Conservation (phyloP, 2,888 invertebrate genomes). For the Didymodactylos carnosus region DNA sequence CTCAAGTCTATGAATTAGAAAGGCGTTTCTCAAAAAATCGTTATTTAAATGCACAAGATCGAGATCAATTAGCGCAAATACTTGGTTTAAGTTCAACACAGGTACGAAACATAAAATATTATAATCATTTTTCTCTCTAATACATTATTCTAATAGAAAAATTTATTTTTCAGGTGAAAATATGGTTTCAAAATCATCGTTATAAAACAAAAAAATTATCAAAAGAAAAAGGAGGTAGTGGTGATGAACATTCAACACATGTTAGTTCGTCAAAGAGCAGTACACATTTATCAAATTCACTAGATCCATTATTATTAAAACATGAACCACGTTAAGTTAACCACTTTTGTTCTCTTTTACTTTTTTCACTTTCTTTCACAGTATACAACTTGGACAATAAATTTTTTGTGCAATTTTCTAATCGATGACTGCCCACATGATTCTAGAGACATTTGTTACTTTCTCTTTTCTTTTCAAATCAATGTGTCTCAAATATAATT, state of each 20-base stretch:
- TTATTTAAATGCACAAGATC: slow-evolving; percentile 84
- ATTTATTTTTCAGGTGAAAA: slow-evolving; percentile 60
- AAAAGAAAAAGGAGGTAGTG: not conserved
- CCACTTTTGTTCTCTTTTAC: not conserved
- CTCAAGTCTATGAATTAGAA: slow-evolving; percentile 90
- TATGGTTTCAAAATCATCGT: slow-evolving; percentile 1
- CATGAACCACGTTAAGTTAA: not conserved
- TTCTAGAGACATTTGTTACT: not conserved
- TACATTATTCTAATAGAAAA: too few relatives aligned
- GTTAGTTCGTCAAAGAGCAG: not conserved
- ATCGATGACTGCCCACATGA: too few relatives aligned
- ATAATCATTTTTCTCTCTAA: too few relatives aligned
- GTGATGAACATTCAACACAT: not conserved
- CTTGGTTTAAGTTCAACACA: slow-evolving; percentile 89
- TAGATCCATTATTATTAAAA: not conserved
- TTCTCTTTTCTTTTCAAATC: not conserved
- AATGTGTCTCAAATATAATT: too few relatives aligned
- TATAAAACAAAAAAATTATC: not conserved
- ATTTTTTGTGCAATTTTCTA: not conserved
- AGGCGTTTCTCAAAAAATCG: slow-evolving; percentile 89
- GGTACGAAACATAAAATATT: too few relatives aligned
- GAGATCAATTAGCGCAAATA: slow-evolving; percentile 81
- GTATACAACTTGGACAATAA: too few relatives aligned
- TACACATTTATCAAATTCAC: not conserved
- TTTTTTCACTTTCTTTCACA: too few relatives aligned